phyloP scores from a whole-genome alignment of 2,888 invertebrate species.

The Diadromus collaris region DNA sequence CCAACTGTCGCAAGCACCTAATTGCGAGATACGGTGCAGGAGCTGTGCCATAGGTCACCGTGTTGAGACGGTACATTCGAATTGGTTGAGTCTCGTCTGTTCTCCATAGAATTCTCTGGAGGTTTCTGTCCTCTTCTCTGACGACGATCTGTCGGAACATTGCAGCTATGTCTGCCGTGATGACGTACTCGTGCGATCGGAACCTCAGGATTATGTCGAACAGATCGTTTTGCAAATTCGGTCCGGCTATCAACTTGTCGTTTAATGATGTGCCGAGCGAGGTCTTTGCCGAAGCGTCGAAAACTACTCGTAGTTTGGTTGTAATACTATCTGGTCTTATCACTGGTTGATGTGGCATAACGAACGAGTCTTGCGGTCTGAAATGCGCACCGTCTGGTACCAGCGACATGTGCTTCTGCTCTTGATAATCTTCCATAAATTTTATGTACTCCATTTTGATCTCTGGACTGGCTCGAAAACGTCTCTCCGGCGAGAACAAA shows the following conservation, averaged over 20 bases:
- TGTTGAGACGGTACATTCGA: slow-evolving; percentile 40
- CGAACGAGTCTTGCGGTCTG: neutral
- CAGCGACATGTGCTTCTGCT: slow-evolving; percentile 62
- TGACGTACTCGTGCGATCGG: slow-evolving; percentile 41
- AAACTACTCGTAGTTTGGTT: slow-evolving; percentile 48
- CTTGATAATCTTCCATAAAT: slow-evolving; percentile 64
- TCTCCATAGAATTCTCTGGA: slow-evolving; percentile 54
- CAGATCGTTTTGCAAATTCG: slow-evolving; percentile 46
- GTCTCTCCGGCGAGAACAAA: slow-evolving; percentile 58
- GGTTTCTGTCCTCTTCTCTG: slow-evolving; percentile 28
- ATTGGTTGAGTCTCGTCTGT: slow-evolving; percentile 20
- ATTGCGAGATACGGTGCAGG: slow-evolving; percentile 65
- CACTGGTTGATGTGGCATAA: slow-evolving; percentile 59
- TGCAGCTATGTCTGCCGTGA: slow-evolving; percentile 50
- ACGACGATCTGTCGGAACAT: slow-evolving; percentile 52
- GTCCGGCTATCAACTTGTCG: slow-evolving; percentile 43
- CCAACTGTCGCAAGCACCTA: slow-evolving; percentile 62
- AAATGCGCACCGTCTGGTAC: slow-evolving; percentile 9
- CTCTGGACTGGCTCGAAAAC: slow-evolving; percentile 43
- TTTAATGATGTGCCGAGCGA: slow-evolving; percentile 33
- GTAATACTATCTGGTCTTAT: slow-evolving; percentile 44
- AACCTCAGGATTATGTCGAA: slow-evolving; percentile 48
- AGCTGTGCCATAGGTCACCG: slow-evolving; percentile 51
- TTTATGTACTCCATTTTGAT: slow-evolving; percentile 52
- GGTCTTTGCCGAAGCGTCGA: slow-evolving; percentile 50